Conservation (phyloP, 2,113 vertebrate genomes). For the Epinephelus lanceolatus region DNA sequence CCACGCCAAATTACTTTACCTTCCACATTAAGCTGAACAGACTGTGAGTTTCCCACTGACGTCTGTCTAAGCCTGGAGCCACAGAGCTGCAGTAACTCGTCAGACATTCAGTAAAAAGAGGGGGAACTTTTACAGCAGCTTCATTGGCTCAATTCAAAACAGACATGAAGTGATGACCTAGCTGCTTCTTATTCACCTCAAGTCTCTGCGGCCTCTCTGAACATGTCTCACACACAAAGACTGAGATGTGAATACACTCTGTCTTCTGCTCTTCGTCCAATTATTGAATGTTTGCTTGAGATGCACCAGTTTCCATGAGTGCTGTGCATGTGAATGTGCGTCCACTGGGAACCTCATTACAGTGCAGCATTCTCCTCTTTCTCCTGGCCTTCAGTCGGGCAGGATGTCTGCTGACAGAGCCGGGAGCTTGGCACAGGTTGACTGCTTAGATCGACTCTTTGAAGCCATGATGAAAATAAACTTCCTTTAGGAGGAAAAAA, state of each 20-base stretch:
- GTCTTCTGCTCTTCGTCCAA: background rate
- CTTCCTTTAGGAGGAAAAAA: background rate
- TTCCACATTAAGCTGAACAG: no score
- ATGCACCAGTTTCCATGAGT: background rate
- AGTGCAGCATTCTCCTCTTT: background rate
- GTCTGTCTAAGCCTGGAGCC: no score
- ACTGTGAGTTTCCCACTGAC: no score
- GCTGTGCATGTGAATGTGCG: background rate
- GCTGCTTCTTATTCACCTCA: constrained; percentile 11
- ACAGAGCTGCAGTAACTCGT: background rate
- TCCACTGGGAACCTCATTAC: background rate
- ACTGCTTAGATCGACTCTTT: background rate
- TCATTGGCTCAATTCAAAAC: background rate
- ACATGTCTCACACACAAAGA: background rate
- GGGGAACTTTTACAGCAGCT: background rate
- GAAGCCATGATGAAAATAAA: background rate
- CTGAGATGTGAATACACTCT: background rate
- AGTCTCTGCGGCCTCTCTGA: background rate
- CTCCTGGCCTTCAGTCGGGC: background rate
- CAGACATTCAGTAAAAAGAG: background rate
- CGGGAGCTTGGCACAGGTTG: background rate
- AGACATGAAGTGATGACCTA: background rate
- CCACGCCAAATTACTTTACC: background rate
- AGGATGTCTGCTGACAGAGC: background rate
- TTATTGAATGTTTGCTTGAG: background rate